Evolutionary conservation across 2,888 invertebrate genomes (phyloP).

Genomic region (Mythimna ferrago): DNA sequence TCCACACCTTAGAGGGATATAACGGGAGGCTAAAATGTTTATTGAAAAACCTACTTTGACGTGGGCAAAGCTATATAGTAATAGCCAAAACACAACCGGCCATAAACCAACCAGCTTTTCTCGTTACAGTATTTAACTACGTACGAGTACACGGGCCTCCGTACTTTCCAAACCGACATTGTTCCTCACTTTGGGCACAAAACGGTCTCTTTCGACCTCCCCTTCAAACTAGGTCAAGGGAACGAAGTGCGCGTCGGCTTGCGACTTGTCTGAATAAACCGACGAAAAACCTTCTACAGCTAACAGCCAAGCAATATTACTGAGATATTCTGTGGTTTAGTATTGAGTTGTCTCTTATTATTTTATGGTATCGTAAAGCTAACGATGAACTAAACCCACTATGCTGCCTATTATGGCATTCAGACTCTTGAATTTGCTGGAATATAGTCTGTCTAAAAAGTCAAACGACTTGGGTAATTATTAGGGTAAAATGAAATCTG

Average conservation of each 20-base stretch:
- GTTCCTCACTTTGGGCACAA: constrained; percentile 17
- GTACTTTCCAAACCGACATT: constrained; percentile 5
- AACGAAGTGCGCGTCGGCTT: constrained; percentile 20
- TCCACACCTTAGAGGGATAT: too few species aligned
- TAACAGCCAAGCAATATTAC: background rate
- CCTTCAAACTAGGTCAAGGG: constrained; percentile 52
- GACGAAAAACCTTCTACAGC: constrained; percentile 6
- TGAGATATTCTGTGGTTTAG: background rate
- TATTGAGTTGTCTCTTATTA: background rate
- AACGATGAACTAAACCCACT: too few species aligned
- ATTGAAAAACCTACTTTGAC: too few species aligned
- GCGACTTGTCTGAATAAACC: constrained; percentile 18
- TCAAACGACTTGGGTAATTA: too few species aligned
- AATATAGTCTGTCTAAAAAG: too few species aligned
- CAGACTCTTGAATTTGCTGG: too few species aligned
- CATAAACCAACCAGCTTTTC: background rate
- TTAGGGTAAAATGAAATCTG: too few species aligned
- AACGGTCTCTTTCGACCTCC: constrained; percentile 32
- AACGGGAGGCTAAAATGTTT: too few species aligned
- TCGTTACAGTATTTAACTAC: background rate
- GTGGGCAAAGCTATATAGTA: too few species aligned
- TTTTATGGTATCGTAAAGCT: too few species aligned
- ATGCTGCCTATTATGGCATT: too few species aligned
- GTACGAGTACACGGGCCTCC: background rate
- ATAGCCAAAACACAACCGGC: too few species aligned